Evolutionary conservation across 2,797 vertebrate genomes (phyloP).

Genomic region (Cossypha heuglini): DNA sequence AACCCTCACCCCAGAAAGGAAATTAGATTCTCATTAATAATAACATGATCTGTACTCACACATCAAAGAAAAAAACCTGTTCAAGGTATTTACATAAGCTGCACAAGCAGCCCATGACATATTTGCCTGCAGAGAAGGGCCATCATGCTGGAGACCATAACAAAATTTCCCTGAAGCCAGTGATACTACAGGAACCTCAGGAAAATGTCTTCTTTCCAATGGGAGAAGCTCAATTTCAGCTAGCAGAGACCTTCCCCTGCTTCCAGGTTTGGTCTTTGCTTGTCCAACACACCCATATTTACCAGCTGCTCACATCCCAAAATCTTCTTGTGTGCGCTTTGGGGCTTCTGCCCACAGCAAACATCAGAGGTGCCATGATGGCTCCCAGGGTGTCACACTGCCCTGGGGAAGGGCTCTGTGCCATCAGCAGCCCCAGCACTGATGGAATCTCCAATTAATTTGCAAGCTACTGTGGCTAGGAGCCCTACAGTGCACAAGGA

Average conservation of each 20-base stretch:
- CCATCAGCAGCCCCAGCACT: accelerated
- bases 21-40: not conserved
- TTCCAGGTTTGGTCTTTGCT: not conserved
- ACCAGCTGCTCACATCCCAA: not conserved
- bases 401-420: not conserved
- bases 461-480: not conserved
- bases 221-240: not conserved
- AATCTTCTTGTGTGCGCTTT: not conserved
- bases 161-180: not conserved
- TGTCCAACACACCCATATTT: not conserved
- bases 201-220: not conserved
- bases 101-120: not conserved
- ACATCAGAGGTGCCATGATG: accelerated
- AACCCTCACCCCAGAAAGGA: not conserved
- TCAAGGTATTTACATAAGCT: not conserved
- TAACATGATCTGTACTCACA: not conserved
- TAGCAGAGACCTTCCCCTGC: not conserved
- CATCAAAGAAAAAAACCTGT: not conserved
- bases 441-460: accelerated
- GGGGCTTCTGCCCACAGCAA: not conserved
- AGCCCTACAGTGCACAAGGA: not conserved
- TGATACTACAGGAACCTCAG: not conserved
- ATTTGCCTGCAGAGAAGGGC: not conserved
- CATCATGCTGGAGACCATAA: not conserved
- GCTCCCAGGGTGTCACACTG: not conserved